A percentile compares a stretch with the other conserved stretches of the same genome.
Conservation (phyloP, 2,797 vertebrate genomes). For the Acanthornis magna region DNA sequence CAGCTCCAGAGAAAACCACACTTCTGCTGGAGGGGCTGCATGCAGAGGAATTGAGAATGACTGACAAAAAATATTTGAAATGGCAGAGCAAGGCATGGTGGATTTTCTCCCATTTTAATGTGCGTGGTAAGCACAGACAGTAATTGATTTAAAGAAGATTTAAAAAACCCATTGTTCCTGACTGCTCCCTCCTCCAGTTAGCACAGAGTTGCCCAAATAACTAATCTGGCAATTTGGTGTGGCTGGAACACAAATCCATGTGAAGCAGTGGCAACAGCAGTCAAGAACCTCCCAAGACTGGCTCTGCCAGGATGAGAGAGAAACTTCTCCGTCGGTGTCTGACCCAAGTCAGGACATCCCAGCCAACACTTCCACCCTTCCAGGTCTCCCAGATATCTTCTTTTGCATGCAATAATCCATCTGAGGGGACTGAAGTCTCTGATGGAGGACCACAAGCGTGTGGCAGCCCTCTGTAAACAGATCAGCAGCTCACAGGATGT, state of each 20-base stretch:
- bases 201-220: not conserved
- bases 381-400: not conserved
- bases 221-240: not conserved
- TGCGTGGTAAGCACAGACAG: not conserved
- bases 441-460: not conserved
- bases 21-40: not conserved
- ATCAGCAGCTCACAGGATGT: not conserved
- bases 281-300: not conserved
- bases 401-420: too few species aligned
- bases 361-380: not conserved
- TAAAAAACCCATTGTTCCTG: not conserved
- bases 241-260: not conserved
- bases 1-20: not conserved
- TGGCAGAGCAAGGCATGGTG: not conserved
- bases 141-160: not conserved
- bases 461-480: not conserved
- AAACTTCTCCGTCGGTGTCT: fast-evolving
- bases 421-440: not conserved
- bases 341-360: not conserved
- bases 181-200: not conserved
- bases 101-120: not conserved
- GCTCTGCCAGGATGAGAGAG: not conserved
- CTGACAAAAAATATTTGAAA: slow-evolving; percentile 5
- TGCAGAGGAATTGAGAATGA: not conserved
- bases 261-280: not conserved